A percentile compares a stretch with the other conserved stretches of the same genome.
phyloP scores from a whole-genome alignment of 2,113 vertebrate genomes.

The Eidolon helvum region DNA sequence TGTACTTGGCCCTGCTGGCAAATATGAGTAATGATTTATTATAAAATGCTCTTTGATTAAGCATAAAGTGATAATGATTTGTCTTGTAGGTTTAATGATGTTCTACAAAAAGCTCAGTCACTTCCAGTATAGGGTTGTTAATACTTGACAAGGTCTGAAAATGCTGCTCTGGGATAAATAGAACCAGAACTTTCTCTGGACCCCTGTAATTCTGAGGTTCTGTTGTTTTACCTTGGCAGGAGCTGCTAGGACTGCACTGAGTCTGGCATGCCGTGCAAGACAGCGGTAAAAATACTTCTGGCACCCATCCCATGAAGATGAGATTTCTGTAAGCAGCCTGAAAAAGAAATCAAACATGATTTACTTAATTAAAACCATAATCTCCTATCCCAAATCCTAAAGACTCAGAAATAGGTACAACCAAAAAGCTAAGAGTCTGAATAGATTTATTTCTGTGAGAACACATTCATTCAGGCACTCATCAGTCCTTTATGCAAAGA shows the following conservation, averaged over 20 bases:
- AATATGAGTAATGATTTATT: neutral
- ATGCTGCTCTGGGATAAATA: neutral
- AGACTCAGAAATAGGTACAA: neutral
- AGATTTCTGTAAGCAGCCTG: conserved; percentile 91
- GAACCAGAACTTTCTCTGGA: neutral
- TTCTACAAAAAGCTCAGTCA: neutral
- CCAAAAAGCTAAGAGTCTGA: neutral
- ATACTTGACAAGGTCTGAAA: neutral
- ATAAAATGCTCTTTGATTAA: neutral
- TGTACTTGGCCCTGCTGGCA: neutral
- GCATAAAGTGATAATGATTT: neutral
- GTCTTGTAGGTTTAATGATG: neutral
- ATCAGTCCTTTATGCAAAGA: neutral
- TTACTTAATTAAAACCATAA: conserved; percentile 30
- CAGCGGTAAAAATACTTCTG: conserved; percentile 97
- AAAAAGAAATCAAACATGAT: conserved; percentile 34
- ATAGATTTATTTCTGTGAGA: neutral
- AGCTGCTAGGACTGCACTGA: conserved; percentile 86
- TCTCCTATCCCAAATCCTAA: neutral
- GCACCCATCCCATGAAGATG: conserved; percentile 92
- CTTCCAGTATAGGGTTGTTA: neutral
- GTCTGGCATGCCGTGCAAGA: conserved; percentile 88
- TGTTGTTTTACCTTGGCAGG: conserved; percentile 89
- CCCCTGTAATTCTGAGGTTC: neutral
- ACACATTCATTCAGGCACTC: neutral